phyloP scores from a whole-genome alignment of 2,888 invertebrate genomes.

The Papilio protenor region DNA sequence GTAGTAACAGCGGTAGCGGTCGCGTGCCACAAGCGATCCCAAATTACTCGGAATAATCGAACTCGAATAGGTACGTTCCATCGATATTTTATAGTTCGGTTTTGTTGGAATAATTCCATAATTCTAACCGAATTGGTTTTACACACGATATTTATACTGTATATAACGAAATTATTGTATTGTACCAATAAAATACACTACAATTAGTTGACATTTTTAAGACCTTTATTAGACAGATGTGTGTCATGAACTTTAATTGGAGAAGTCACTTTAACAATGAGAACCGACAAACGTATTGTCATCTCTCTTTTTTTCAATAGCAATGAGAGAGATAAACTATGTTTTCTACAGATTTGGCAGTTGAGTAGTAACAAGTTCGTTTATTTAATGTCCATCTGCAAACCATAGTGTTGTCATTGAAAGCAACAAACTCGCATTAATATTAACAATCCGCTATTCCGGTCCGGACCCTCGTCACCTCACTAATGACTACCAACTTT shows the following conservation, averaged over 20 bases:
- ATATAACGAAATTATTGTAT: neutral
- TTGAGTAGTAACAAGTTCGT: neutral
- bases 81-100: conserved; percentile 5
- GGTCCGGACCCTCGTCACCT: conserved; percentile 20
- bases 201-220: neutral
- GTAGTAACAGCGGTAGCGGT: neutral
- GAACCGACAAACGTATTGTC: too few relatives aligned
- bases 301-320: too few relatives aligned
- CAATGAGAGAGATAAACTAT: too few relatives aligned
- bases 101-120: conserved; percentile 7
- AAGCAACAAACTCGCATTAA: conserved; percentile 22
- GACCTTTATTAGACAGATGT: too few relatives aligned
- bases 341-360: neutral
- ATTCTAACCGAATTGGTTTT: neutral
- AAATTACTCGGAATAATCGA: conserved; percentile 18
- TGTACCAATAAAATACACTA: neutral
- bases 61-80: neutral
- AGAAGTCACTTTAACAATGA: too few relatives aligned
- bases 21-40: conserved; percentile 12
- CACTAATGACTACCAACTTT: conserved; percentile 15
- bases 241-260: too few relatives aligned
- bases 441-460: conserved; percentile 17
- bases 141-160: neutral
- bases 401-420: neutral
- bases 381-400: neutral